Percentiles rank a stretch among this genome's conserved stretches.
Conservation (phyloP, 2,797 vertebrate genomes). For the Sebastes glaucus region DNA sequence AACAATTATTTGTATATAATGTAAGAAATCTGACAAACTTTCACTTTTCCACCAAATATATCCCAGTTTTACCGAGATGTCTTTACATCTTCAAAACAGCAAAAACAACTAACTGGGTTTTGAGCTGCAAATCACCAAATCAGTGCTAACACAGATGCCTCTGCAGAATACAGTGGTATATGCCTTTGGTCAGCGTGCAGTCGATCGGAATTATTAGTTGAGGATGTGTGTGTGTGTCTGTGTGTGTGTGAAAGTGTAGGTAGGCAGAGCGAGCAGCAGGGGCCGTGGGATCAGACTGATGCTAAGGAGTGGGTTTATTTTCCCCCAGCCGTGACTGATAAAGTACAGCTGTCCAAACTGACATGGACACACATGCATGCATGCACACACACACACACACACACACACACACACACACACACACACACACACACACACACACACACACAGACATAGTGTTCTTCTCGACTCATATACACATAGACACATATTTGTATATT, state of each 20-base stretch:
- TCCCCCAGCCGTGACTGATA: constrained; percentile 77
- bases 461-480: background rate
- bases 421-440: background rate
- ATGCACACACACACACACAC: background rate
- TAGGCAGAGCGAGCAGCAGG: constrained; percentile 40
- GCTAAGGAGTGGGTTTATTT: constrained; percentile 73
- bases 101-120: too few relatives aligned
- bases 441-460: background rate
- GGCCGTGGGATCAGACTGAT: constrained; percentile 73
- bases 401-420: background rate
- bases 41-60: background rate
- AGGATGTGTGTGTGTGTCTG: constrained; percentile 8
- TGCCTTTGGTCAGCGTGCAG: background rate
- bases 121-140: too few relatives aligned
- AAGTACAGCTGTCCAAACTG: constrained; percentile 81
- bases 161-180: too few relatives aligned
- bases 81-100: background rate
- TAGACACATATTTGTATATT: constrained; percentile 2
- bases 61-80: background rate
- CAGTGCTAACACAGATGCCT: too few relatives aligned
- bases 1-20: background rate
- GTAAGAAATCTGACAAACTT: background rate
- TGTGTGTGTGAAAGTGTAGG: constrained; percentile 9
- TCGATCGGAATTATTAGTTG: constrained; percentile 9
- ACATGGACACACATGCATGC: constrained; percentile 22